These are phyloP conservation scores for Aphis craccivora DNA, from an alignment of 1,140 invertebrate species.

Conservation along the genomic window DNA sequence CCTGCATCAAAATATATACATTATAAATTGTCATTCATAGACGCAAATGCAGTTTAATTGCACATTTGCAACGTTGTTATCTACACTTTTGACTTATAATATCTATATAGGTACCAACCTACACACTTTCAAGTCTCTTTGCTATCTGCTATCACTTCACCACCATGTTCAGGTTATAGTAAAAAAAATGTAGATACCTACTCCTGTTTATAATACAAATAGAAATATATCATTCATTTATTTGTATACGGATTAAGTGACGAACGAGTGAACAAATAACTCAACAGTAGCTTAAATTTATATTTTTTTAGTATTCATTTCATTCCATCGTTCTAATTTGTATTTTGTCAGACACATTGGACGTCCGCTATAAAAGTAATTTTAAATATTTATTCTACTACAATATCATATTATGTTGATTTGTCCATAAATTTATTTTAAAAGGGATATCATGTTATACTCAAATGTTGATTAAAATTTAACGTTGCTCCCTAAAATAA, in stretches of 20 bases:
- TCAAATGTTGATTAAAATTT: not conserved
- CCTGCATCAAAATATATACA: not conserved
- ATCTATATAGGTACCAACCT: not conserved
- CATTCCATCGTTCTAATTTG: not conserved
- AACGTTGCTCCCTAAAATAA: not conserved
- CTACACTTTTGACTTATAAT: not conserved
- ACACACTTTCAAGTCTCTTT: not conserved
- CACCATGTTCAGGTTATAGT: no score
- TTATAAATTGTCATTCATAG: no score
- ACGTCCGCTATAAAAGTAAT: no score
- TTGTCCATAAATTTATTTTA: not conserved
- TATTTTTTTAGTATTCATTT: not conserved
- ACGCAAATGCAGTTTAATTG: not conserved
- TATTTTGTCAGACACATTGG: not conserved
- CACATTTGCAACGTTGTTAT: not conserved
- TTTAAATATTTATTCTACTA: no score
- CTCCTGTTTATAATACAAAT: not conserved
- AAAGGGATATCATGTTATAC: not conserved
- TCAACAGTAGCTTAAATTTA: not conserved
- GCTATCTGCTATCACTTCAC: not conserved
- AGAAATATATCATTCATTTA: not conserved
- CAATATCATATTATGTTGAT: not conserved
- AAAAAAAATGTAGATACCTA: not conserved
- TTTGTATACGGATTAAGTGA: not conserved
- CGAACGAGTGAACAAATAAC: not conserved